A percentile compares a stretch with the other conserved stretches of the same genome.
Evolutionary conservation across 2,113 vertebrate genomes (phyloP).

Genomic region (Rhinogobius similis): DNA sequence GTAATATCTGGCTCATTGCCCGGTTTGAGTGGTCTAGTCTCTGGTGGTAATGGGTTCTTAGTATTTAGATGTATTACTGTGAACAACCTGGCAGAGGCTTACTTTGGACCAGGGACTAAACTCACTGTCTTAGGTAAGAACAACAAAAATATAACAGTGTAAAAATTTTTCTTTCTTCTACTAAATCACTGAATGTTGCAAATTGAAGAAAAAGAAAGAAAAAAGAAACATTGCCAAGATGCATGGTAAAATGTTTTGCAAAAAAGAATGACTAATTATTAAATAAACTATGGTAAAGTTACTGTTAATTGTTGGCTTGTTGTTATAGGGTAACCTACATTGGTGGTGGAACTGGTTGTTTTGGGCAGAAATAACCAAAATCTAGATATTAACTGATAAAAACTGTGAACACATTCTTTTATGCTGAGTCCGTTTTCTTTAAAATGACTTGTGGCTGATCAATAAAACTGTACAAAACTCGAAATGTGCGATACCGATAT

Average conservation of each 20-base stretch:
- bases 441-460: neutral
- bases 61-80: conserved; percentile 31
- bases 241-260: neutral
- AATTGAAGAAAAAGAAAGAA: neutral
- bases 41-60: conserved; percentile 19
- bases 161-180: too few species aligned
- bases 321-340: conserved; percentile 57
- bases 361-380: neutral
- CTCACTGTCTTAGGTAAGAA: conserved; percentile 60
- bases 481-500: neutral
- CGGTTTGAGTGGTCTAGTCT: conserved; percentile 1
- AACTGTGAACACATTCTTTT: neutral
- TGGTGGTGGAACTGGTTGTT: conserved; percentile 82
- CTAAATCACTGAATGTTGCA: too few species aligned
- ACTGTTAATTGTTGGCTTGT: too few species aligned
- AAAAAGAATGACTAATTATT: too few species aligned
- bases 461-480: neutral
- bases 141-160: neutral
- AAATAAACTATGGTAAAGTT: too few species aligned
- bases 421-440: neutral
- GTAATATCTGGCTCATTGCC: conserved; percentile 38
- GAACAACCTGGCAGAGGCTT: conserved; percentile 29
- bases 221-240: neutral
- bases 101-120: conserved; percentile 60
- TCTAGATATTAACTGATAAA: neutral